Conservation (phyloP, 35 echinoderm and acorn worm genomes). For the Heliocidaris erythrogramma region DNA sequence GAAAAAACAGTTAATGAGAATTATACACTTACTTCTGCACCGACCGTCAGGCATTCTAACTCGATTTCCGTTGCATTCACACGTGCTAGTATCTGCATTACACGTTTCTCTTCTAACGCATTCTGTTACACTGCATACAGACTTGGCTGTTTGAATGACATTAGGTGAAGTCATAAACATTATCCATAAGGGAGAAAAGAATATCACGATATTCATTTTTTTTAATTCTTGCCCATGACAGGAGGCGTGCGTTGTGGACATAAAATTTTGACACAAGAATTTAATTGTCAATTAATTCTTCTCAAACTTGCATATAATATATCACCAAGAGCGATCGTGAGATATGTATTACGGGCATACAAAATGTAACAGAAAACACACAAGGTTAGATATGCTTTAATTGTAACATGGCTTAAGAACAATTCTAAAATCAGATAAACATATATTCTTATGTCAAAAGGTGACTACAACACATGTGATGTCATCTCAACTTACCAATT, state of each 20-base stretch:
- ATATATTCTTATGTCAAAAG: neutral
- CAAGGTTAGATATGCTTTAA: too few species aligned
- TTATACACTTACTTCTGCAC: neutral
- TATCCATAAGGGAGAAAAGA: neutral
- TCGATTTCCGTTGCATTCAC: neutral
- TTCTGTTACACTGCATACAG: slow-evolving; percentile 1
- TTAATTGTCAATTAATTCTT: neutral
- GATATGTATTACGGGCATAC: too few species aligned
- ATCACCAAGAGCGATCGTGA: too few species aligned
- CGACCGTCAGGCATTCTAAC: neutral
- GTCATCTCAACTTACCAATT: neutral
- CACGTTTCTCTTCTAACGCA: neutral
- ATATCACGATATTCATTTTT: neutral
- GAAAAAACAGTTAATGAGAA: neutral
- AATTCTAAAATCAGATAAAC: too few species aligned
- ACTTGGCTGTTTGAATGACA: neutral
- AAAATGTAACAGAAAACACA: too few species aligned
- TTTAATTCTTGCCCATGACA: neutral
- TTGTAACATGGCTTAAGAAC: too few species aligned
- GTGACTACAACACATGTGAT: neutral
- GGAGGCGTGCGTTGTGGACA: neutral
- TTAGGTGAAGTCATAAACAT: neutral
- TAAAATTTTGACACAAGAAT: neutral
- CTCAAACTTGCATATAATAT: neutral
- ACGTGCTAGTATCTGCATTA: neutral